phyloP scores from a whole-genome alignment of 1,140 invertebrate genomes.

The Drosophila setifemur region DNA sequence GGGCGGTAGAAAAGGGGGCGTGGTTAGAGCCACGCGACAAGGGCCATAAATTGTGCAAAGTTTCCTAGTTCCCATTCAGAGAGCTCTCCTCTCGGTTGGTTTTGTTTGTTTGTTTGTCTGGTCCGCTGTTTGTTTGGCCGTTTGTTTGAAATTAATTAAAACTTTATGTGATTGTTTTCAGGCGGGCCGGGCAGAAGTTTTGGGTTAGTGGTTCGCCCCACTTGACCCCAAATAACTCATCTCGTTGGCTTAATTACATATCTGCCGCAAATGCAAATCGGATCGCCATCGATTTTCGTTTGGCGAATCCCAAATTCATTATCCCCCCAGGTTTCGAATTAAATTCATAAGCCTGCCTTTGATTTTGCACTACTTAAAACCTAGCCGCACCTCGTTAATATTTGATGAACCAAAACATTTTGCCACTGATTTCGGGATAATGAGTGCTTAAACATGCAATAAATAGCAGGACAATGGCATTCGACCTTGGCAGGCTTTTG shows the following conservation, averaged over 20 bases:
- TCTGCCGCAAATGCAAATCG: conserved; percentile 7
- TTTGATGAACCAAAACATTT: conserved; percentile 29
- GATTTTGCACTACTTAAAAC: conserved; percentile 7
- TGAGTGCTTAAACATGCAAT: conserved; percentile 44
- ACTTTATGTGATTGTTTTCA: conserved; percentile 74
- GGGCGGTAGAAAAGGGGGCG: background rate
- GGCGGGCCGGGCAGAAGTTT: conserved; percentile 42
- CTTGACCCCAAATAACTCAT: background rate
- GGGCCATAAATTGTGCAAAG: conserved; percentile 59
- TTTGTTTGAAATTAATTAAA: conserved; percentile 79
- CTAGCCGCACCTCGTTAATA: conserved; percentile 53
- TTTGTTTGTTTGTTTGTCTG: conserved; percentile 51
- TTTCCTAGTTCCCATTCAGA: conserved; percentile 38
- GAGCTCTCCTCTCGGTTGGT: conserved; percentile 10
- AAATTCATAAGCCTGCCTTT: conserved; percentile 4
- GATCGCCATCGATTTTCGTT: conserved; percentile 12
- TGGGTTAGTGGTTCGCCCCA: background rate
- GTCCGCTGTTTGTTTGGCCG: conserved; percentile 54
- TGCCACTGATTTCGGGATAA: conserved; percentile 24
- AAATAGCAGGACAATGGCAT: conserved; percentile 16
- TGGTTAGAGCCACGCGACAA: conserved; percentile 33
- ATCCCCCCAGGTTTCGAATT: background rate
- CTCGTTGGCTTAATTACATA: background rate
- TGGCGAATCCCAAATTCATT: background rate
- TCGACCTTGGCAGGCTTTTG: conserved; percentile 3